These are phyloP conservation scores for Sphaerodactylus townsendi DNA, from an alignment of 2,113 vertebrate genomes.

Conservation along the genomic window DNA sequence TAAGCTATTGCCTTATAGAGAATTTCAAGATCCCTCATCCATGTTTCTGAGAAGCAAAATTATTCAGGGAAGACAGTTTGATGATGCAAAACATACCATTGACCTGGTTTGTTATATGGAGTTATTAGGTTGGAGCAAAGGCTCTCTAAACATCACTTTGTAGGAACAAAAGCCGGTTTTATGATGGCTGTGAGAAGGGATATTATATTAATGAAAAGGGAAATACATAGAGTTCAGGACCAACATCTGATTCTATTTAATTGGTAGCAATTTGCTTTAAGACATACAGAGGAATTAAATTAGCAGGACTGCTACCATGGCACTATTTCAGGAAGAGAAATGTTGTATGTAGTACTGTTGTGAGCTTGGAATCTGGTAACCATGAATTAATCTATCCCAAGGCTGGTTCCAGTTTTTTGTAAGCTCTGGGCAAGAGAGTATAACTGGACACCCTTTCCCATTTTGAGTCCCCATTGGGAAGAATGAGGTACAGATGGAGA, in stretches of 20 bases:
- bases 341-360: no score
- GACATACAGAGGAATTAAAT: background rate
- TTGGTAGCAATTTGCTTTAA: conserved; percentile 25
- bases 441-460: no score
- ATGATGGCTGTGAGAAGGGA: conserved; percentile 37
- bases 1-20: conserved; percentile 31
- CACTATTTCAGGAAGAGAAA: no score
- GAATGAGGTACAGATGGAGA: no score
- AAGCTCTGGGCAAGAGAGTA: no score
- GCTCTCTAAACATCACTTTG: background rate
- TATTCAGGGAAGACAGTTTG: conserved; percentile 10
- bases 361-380: no score
- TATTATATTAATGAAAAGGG: conserved; percentile 47
- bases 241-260: conserved; percentile 23
- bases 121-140: conserved; percentile 43
- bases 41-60: conserved; percentile 53
- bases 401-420: no score
- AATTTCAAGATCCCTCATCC: conserved; percentile 25
- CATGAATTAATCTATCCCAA: no score
- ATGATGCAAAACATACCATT: conserved; percentile 41
- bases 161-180: conserved; percentile 41
- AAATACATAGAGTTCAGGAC: conserved; percentile 35
- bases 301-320: no score
- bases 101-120: conserved; percentile 36
- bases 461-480: no score